Evolutionary conservation across 2,888 invertebrate species (phyloP), one percentile per base, ranked within the genome.

Genomic region (Hedychridium roseum): DNA sequence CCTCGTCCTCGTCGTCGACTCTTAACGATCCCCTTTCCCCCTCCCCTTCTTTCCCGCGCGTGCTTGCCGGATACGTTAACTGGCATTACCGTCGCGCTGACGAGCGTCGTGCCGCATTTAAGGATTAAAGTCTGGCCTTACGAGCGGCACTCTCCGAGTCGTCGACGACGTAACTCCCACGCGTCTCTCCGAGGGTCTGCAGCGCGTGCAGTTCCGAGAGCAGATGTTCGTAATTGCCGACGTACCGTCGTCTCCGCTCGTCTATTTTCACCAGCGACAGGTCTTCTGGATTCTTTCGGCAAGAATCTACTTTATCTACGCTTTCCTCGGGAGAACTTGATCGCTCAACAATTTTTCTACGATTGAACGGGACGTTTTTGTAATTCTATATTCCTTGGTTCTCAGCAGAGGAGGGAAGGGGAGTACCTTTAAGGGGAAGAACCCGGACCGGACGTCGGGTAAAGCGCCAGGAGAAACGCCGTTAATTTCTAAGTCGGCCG

Each of bases 141-240:
- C 49, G 64, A 64, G 57, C 60, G 60, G 57, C 50, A 51, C 50
- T 48, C 32, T 31, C 47, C 45, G 51, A 64, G 51, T 64, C 54
- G 54, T 54, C 31, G 54, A 38, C 41, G 48, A 54, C 38, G 54
- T 43, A n/a, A n/a, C n/a, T n/a, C n/a, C n/a, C n/a, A n/a, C n/a
- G n/a, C n/a, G n/a, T n/a, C n/a, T n/a, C n/a, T n/a, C n/a, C n/a
- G n/a, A n/a, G n/a, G n/a, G n/a, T n/a, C n/a, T n/a, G n/a, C 23
- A 23, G 9, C 9, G 49, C 50, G 48, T 50, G 50, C 55, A 58
- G 57, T 60, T 56, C 51, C 51, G 60, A 44, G 57, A 64, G 55
- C 63, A 63, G 64, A 60, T 63, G 63, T 54, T 64, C 58, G 55
- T 63, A 63, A 63, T 63, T 63, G 64, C 58, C n/a, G n/a, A n/a